phyloP scores from a whole-genome alignment of 2,888 invertebrate species.

The Watsonalla cultraria region DNA sequence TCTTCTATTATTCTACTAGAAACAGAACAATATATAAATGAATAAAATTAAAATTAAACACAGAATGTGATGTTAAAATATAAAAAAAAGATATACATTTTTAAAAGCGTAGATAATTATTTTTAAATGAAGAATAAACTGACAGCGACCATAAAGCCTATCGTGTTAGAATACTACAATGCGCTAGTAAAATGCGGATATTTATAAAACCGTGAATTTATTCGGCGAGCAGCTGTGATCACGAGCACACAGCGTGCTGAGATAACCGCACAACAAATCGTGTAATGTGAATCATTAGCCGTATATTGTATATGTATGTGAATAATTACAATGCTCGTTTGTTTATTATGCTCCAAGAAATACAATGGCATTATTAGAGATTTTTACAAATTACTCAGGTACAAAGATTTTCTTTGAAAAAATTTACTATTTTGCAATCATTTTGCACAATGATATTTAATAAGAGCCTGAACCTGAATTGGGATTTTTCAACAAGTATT shows the following conservation, averaged over 20 bases:
- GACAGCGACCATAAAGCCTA: background rate
- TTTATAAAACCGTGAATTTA: slow-evolving; percentile 23
- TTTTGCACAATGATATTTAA: too few relatives aligned
- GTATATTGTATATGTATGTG: slow-evolving; percentile 4
- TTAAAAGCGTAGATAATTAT: background rate
- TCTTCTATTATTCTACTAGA: too few relatives aligned
- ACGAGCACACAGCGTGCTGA: slow-evolving; percentile 20
- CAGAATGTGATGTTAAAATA: too few relatives aligned
- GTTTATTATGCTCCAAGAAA: background rate
- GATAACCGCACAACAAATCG: slow-evolving; percentile 21
- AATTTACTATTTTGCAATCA: too few relatives aligned
- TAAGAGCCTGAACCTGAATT: too few relatives aligned
- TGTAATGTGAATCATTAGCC: slow-evolving; percentile 16
- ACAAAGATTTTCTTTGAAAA: too few relatives aligned
- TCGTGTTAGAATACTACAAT: background rate
- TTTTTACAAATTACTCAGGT: too few relatives aligned
- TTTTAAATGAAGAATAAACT: background rate
- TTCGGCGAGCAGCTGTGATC: slow-evolving; percentile 13
- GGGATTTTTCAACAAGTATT: too few relatives aligned
- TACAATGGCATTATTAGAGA: too few relatives aligned
- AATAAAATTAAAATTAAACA: too few relatives aligned
- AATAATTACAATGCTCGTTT: background rate
- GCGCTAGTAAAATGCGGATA: slow-evolving; percentile 5
- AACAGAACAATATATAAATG: too few relatives aligned
- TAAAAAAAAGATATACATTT: too few relatives aligned